A percentile compares a stretch with the other conserved stretches of the same genome.
Conservation (phyloP, 2,888 invertebrate species). For the Lymantria dispar region DNA sequence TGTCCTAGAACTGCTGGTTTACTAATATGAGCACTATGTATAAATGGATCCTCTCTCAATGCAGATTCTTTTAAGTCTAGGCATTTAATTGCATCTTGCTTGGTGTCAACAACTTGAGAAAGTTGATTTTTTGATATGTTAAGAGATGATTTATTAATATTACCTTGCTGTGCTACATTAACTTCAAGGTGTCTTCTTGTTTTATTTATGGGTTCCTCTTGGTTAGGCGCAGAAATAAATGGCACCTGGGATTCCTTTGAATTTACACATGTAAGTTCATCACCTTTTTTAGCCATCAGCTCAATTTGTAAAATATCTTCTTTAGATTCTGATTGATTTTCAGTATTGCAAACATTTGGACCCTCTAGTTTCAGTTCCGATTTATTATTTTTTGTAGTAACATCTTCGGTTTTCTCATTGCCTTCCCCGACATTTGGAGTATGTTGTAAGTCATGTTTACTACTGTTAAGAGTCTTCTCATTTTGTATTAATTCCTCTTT, state of each 20-base stretch:
- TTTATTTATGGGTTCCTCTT: neutral
- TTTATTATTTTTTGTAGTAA: neutral
- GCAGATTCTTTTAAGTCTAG: neutral
- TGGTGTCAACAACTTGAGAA: neutral
- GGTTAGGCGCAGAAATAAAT: neutral
- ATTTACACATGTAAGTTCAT: neutral
- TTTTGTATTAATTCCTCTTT: neutral
- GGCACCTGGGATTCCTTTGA: neutral
- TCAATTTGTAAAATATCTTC: neutral
- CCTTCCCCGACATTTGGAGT: neutral
- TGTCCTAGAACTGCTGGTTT: neutral
- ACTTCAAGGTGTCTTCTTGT: neutral
- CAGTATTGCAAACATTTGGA: neutral
- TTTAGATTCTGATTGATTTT: neutral
- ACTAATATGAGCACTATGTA: slow-evolving; percentile 1
- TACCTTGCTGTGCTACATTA: neutral
- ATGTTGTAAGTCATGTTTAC: neutral
- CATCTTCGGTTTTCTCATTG: neutral
- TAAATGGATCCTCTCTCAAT: slow-evolving; percentile 1
- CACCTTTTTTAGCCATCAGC: neutral
- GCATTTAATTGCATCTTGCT: slow-evolving; percentile 2
- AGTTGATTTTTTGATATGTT: neutral
- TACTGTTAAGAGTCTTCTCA: neutral
- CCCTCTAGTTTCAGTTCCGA: neutral
- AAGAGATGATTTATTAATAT: neutral